Conservation (phyloP, 1,140 invertebrate genomes). For the Pissodes strobi region DNA sequence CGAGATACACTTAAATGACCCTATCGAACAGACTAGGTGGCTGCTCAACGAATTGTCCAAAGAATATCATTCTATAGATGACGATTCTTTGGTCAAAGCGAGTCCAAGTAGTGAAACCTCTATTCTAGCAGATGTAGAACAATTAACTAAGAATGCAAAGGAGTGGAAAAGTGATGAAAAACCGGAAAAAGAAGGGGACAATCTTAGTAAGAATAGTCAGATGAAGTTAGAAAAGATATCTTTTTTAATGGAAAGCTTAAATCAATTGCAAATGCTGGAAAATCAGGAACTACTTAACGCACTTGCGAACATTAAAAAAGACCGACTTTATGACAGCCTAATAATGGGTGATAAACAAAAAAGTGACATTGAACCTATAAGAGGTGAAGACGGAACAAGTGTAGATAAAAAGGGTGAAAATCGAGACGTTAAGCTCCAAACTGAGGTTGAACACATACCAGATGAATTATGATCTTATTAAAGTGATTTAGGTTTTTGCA, state of each 20-base stretch:
- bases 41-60: conserved; percentile 48
- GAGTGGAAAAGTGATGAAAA: conserved; percentile 5
- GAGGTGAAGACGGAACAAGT: no score
- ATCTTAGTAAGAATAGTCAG: background rate
- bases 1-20: conserved; percentile 39
- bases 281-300: background rate
- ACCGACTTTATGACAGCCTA: no score
- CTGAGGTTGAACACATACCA: conserved; percentile 5
- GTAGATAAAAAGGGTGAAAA: background rate
- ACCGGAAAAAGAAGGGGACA: background rate
- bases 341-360: background rate
- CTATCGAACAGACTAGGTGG: conserved; percentile 49
- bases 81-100: conserved; percentile 29
- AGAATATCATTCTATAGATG: conserved; percentile 32
- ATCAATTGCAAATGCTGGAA: conserved; percentile 15
- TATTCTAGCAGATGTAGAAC: conserved; percentile 30
- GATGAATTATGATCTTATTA: conserved; percentile 19
- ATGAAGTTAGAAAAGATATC: conserved; percentile 5
- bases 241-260: conserved; percentile 19
- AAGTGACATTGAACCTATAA: background rate
- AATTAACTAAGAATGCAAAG: conserved; percentile 16
- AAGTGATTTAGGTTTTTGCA: background rate
- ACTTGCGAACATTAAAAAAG: background rate
- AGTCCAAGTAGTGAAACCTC: conserved; percentile 25
- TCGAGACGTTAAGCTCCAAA: background rate